Percentiles rank a stretch among this genome's conserved stretches.
phyloP scores from a whole-genome alignment of 1,140 invertebrate genomes.

The Aphaenogaster floridana region DNA sequence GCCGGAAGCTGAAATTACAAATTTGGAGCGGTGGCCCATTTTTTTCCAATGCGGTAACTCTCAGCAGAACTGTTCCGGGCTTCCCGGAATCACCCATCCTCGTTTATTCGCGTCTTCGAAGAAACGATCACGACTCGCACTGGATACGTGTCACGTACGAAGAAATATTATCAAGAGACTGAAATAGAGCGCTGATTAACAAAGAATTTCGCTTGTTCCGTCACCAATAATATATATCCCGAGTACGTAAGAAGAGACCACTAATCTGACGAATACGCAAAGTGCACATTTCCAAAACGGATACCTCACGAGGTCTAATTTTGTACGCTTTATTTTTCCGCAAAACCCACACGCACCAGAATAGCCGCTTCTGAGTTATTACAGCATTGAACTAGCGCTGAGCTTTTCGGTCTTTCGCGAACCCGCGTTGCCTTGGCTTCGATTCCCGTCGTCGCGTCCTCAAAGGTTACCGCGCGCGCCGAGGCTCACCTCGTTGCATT shows the following conservation, averaged over 20 bases:
- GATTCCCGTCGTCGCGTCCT: constrained; percentile 37
- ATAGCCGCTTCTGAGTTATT: constrained; percentile 50
- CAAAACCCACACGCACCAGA: constrained; percentile 1
- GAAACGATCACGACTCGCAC: neutral
- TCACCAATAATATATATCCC: neutral
- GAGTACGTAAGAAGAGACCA: neutral
- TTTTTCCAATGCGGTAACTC: constrained; percentile 15
- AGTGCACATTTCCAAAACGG: neutral
- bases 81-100: constrained; percentile 41
- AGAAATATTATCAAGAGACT: neutral
- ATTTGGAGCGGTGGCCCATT: constrained; percentile 69
- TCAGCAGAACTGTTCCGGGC: constrained; percentile 28
- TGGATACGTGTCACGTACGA: neutral
- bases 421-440: constrained; percentile 43
- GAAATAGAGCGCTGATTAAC: constrained; percentile 8
- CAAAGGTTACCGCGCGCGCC: constrained; percentile 15
- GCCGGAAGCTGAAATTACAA: constrained; percentile 71
- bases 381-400: constrained; percentile 47
- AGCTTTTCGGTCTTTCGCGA: constrained; percentile 32
- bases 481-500: constrained; percentile 25
- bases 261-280: neutral
- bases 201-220: neutral
- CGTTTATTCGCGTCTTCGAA: constrained; percentile 17
- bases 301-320: constrained; percentile 4
- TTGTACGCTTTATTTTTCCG: constrained; percentile 40